Evolutionary conservation across 2,888 invertebrate species (phyloP), one percentile per base, ranked within the genome.

Genomic region (Sinotaia quadrata): DNA sequence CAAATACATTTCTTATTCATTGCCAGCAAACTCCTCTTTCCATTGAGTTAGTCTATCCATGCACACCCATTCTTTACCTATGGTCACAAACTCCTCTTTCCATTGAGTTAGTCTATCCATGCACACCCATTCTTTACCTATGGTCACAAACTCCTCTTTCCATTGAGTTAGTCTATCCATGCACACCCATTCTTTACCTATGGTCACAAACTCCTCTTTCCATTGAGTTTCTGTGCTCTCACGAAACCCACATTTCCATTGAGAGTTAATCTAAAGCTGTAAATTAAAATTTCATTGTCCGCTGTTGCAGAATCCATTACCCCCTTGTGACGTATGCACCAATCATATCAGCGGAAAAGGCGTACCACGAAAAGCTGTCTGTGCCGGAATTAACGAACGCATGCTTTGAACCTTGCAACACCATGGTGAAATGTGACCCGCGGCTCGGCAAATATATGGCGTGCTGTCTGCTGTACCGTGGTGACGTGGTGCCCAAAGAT

Each of bases 341-440:
- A 24, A 94, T 96, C 84, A 94, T 96, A 89, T 95, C 95, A 0
- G 94, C 95, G 69, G 96, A 96, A 90, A 95, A 95, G 90, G 96
- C 96, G 10, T 95, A 95, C 91, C 96, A 96, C 88, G 96, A 96
- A 89, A 95, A 95, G 69, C 68, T 83, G 54, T 76, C 78, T 3
- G 79, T 80, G 34, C 61, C 81, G 21, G 81, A 83, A 69, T 75
- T 83, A 51, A 81, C 81, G 62, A 82, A 78, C 60, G 75, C 78
- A 41, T 78, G 79, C 61, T 83, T 83, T 58, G 82, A 84, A 69
- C 82, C 83, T n/a, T 76, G 75, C 41, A 83, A 81, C 69, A 81
- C 81, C 72, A 84, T 87, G 85, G 85, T 84, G 21, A 84, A 84
- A 74, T 85, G 85, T 61, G 85, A 86, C 71, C 84, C 84, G 21